These are phyloP conservation scores for Drosophila robusta DNA, from an alignment of 2,888 invertebrate genomes.

Conservation along the genomic window DNA sequence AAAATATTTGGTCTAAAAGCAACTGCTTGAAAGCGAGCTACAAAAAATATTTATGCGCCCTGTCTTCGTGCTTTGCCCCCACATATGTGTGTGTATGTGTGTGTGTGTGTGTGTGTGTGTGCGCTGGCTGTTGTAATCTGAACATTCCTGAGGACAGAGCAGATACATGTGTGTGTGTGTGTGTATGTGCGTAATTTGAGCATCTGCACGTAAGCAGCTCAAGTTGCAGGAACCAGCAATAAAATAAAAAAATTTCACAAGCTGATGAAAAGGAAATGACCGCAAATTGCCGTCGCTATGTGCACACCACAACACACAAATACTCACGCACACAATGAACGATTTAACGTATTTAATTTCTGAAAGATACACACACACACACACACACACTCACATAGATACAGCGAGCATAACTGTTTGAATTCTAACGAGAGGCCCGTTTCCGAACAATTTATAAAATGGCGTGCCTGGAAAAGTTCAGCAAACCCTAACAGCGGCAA, in stretches of 20 bases:
- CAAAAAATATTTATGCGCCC: constrained; percentile 56
- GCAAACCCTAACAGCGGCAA: constrained; percentile 47
- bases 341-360: constrained; percentile 78
- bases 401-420: constrained; percentile 16
- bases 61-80: background rate
- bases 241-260: constrained; percentile 58
- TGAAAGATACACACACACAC: constrained; percentile 18
- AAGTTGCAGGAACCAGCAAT: constrained; percentile 49
- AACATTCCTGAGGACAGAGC: constrained; percentile 43
- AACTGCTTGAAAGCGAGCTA: constrained; percentile 42
- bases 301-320: constrained; percentile 29
- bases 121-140: constrained; percentile 41
- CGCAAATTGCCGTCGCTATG: constrained; percentile 72
- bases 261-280: constrained; percentile 81
- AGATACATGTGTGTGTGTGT: constrained; percentile 2
- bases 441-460: constrained; percentile 22
- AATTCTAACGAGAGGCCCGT: constrained; percentile 21
- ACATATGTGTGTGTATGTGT: background rate
- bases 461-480: constrained; percentile 61
- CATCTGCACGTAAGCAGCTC: constrained; percentile 69
- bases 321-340: constrained; percentile 30
- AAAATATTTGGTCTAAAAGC: constrained; percentile 53
- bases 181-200: constrained; percentile 44
- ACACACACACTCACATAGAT: constrained; percentile 11
- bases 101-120: constrained; percentile 3